Conservation (phyloP, 1,140 invertebrate genomes). For the Mylabris phalerata region DNA sequence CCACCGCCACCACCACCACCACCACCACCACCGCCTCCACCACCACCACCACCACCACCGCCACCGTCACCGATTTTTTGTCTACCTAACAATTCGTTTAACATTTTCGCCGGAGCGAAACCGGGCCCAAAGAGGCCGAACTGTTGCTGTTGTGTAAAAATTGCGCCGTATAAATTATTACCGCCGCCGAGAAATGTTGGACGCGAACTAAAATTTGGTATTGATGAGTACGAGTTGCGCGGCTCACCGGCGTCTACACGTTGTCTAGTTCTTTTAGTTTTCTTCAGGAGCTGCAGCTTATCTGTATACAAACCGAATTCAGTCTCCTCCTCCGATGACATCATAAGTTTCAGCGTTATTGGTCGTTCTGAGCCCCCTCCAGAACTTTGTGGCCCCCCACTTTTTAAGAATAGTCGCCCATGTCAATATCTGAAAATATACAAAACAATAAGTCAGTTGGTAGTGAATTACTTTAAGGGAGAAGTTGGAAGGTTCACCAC, state of each 20-base stretch:
- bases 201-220: slow-evolving; percentile 78
- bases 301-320: slow-evolving; percentile 80
- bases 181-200: slow-evolving; percentile 73
- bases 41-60: slow-evolving; percentile 26
- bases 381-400: slow-evolving; percentile 37
- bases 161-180: slow-evolving; percentile 65
- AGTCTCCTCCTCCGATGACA: slow-evolving; percentile 92
- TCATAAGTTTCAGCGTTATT: slow-evolving; percentile 74
- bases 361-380: slow-evolving; percentile 47
- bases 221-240: slow-evolving; percentile 84
- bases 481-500: slow-evolving; percentile 3
- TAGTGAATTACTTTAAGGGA: too few species aligned
- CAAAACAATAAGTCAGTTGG: slow-evolving; percentile 5
- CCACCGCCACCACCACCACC: slow-evolving; percentile 18
- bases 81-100: slow-evolving; percentile 73
- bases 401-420: slow-evolving; percentile 44
- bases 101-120: slow-evolving; percentile 76
- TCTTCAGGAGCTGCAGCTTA: slow-evolving; percentile 80
- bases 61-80: slow-evolving; percentile 47
- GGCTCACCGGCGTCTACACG: slow-evolving; percentile 90
- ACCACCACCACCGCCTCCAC: slow-evolving; percentile 42
- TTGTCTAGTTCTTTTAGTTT: slow-evolving; percentile 84
- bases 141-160: slow-evolving; percentile 67
- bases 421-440: slow-evolving; percentile 43
- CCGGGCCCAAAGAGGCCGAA: slow-evolving; percentile 71